Evolutionary conservation across 1,140 invertebrate genomes (phyloP).

Genomic region (Myzus persicae): DNA sequence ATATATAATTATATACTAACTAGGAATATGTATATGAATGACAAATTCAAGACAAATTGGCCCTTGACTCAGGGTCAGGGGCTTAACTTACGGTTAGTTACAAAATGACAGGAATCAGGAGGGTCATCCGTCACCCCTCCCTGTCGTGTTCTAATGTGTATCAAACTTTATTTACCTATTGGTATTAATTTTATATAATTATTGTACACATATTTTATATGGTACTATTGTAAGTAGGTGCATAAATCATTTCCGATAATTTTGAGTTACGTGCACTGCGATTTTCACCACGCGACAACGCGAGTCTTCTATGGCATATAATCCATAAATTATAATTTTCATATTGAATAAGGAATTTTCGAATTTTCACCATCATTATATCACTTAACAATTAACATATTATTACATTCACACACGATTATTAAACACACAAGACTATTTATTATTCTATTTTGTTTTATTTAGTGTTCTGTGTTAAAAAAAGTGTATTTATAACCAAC

Average conservation of each 20-base stretch:
- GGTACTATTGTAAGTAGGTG: neutral
- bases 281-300: neutral
- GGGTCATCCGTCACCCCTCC: too few species aligned
- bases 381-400: neutral
- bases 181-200: too few species aligned
- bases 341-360: neutral
- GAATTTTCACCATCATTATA: neutral
- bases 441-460: neutral
- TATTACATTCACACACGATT: too few species aligned
- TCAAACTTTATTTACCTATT: too few species aligned
- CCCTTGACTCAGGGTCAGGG: too few species aligned
- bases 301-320: neutral
- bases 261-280: neutral
- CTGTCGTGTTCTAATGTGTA: too few species aligned
- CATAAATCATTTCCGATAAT: neutral
- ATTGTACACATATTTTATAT: neutral
- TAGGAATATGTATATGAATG: neutral
- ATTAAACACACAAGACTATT: neutral
- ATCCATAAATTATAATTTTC: neutral
- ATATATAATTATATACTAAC: too few species aligned
- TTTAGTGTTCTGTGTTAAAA: neutral
- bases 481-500: neutral
- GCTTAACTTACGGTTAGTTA: too few species aligned
- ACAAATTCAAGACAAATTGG: too few species aligned
- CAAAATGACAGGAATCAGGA: too few species aligned